Evolutionary conservation across 1,140 invertebrate genomes (phyloP), one percentile per base, ranked within the genome.

Genomic region (Tenebrio molitor): DNA sequence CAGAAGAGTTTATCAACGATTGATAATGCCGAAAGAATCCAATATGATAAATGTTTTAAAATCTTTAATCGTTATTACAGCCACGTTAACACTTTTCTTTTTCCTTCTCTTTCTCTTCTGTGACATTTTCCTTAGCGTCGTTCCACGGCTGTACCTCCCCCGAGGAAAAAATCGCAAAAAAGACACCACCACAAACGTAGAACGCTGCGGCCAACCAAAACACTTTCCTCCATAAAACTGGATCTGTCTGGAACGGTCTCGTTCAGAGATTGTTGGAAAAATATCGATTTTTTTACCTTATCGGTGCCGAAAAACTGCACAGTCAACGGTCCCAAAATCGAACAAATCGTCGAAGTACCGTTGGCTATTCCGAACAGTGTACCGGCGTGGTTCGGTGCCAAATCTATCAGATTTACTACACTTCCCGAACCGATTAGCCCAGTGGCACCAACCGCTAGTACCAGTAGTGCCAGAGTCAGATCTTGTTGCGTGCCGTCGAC

Each of bases 281-380:
- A 25, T 7, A 29, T 29, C 8, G 6, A 29, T 29, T 29, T 25
- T 29, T 12, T 14, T 29, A 58, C 50, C 23, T 58, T 58, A 29
- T 58, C 50, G 15, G 21, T 58, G 23, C 50, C 50, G 7, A 58
- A 12, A 0, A 58, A 29, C 5, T 15, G 8, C 7, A 58, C 89
- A 1, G 89, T 81, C 1, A 90, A 78, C 0, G 93, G 93, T n/a
- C 90, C 91, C n/a, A 92, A 78, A 62, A 93, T 92, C 0, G 90
- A 91, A 15, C 90, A 88, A 3, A 92, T 78, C 70, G 93, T 94
- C 0, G 91, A 89, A 21, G 89, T 83, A 25, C 91, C 90, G 81
- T 95, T 95, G 21, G 91, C 92, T n/a, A 95, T 84, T 4, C 93
- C 91, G 89, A 93, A 91, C 72, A 93, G 81, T 0, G 87, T 87